A percentile compares a stretch with the other conserved stretches of the same genome.
Evolutionary conservation across 2,888 invertebrate genomes (phyloP).

Genomic region (Monopis laevigella): DNA sequence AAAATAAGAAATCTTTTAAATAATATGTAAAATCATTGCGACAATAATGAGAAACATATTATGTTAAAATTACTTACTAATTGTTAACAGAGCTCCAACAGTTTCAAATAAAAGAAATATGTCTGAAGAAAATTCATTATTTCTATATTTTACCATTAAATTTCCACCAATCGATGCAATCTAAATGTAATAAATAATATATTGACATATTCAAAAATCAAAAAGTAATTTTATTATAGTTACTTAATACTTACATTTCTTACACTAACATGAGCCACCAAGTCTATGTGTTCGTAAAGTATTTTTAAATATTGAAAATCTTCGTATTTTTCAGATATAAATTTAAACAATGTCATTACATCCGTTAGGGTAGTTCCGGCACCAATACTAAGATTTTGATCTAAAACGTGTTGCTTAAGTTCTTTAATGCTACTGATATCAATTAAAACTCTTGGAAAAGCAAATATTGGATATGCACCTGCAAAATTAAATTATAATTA

Average conservation of each 20-base stretch:
- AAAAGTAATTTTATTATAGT: neutral
- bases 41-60: neutral
- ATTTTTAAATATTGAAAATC: slow-evolving; percentile 69
- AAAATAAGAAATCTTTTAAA: no score
- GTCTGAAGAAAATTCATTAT: slow-evolving; percentile 73
- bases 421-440: slow-evolving; percentile 70
- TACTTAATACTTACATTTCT: slow-evolving; percentile 69
- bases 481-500: no score
- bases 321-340: slow-evolving; percentile 29
- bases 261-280: slow-evolving; percentile 78
- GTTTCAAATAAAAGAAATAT: slow-evolving; percentile 68
- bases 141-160: slow-evolving; percentile 70
- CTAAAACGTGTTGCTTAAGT: slow-evolving; percentile 48
- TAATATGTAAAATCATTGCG: no score
- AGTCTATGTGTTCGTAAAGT: slow-evolving; percentile 71
- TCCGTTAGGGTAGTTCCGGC: slow-evolving; percentile 68
- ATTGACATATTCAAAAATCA: no score
- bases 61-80: slow-evolving; percentile 40
- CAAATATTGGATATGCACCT: slow-evolving; percentile 50
- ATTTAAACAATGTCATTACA: slow-evolving; percentile 56
- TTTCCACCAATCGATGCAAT: slow-evolving; percentile 74
- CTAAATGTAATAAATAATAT: slow-evolving; percentile 36
- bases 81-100: slow-evolving; percentile 57
- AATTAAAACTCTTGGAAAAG: slow-evolving; percentile 64
- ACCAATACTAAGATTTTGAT: slow-evolving; percentile 63